These are phyloP conservation scores for Palythoa grandiflora DNA, from an alignment of 92 coral and sea anemone species.

Conservation along the genomic window DNA sequence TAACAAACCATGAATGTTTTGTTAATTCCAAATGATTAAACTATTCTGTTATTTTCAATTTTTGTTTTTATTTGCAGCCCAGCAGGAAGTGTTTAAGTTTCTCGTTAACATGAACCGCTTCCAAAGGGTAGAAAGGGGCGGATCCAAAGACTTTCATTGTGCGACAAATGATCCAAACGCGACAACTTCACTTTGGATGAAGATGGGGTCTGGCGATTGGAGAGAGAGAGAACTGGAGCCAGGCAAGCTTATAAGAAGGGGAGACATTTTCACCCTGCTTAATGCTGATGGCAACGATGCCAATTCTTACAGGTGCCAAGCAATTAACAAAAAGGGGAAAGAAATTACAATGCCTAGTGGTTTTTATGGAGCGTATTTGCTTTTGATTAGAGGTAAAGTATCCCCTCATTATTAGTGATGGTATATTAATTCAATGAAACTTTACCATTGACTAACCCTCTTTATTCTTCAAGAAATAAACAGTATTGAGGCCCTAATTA, in stretches of 20 bases:
- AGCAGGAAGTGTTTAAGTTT: background rate
- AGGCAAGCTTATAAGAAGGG: background rate
- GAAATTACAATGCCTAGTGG: background rate
- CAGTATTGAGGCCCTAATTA: no score
- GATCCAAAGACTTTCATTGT: background rate
- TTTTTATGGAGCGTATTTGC: background rate
- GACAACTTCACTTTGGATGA: background rate
- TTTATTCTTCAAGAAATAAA: no score
- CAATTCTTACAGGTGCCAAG: background rate
- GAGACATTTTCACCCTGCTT: background rate
- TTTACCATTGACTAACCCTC: no score
- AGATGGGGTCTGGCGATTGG: background rate
- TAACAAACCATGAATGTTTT: no score
- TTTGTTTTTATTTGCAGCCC: background rate
- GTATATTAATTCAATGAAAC: no score
- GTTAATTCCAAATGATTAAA: background rate
- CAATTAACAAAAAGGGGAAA: background rate
- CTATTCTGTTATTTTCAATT: background rate
- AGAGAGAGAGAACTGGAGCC: background rate
- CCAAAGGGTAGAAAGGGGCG: no score
- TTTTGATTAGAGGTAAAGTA: background rate
- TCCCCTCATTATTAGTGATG: no score
- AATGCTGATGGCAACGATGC: background rate
- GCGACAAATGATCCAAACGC: slow-evolving; percentile 25
- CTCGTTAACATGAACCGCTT: background rate